Percentiles rank a stretch among this genome's conserved stretches.
These are phyloP conservation scores for Heliocidaris erythrogramma DNA, from an alignment of 35 echinoderm and acorn worm genomes.

Conservation along the genomic window DNA sequence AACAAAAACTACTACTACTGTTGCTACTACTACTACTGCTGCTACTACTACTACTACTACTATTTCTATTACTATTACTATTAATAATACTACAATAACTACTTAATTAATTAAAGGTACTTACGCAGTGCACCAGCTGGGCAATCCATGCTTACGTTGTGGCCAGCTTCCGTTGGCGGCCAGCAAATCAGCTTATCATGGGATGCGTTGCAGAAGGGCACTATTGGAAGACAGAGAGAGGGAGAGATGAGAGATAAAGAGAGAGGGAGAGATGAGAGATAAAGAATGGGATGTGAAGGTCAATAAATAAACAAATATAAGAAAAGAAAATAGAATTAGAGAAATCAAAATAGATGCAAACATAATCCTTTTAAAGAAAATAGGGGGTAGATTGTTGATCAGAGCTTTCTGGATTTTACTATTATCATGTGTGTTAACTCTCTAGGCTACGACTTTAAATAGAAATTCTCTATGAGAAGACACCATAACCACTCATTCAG, in stretches of 20 bases:
- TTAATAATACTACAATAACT: neutral
- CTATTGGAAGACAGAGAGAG: neutral
- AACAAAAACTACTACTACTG: neutral
- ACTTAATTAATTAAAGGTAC: neutral
- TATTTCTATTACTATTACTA: neutral
- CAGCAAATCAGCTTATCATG: slow-evolving; percentile 64
- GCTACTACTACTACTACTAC: neutral
- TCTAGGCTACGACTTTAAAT: too few relatives aligned
- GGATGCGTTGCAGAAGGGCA: slow-evolving; percentile 39
- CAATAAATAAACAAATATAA: too few relatives aligned
- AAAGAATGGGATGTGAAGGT: neutral
- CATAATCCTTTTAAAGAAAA: too few relatives aligned
- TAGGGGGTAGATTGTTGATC: too few relatives aligned
- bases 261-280: neutral
- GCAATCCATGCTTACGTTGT: slow-evolving; percentile 50
- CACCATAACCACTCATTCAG: neutral
- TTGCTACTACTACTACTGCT: neutral
- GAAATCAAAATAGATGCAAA: too few relatives aligned
- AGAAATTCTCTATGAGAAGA: too few relatives aligned
- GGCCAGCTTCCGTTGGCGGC: slow-evolving; percentile 59
- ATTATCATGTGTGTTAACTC: too few relatives aligned
- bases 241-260: neutral
- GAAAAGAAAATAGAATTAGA: too few relatives aligned
- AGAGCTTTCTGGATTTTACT: too few relatives aligned
- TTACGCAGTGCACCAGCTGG: slow-evolving; percentile 36